Evolutionary conservation across 2,797 vertebrate genomes (phyloP).

Genomic region (Salarias fasciatus): DNA sequence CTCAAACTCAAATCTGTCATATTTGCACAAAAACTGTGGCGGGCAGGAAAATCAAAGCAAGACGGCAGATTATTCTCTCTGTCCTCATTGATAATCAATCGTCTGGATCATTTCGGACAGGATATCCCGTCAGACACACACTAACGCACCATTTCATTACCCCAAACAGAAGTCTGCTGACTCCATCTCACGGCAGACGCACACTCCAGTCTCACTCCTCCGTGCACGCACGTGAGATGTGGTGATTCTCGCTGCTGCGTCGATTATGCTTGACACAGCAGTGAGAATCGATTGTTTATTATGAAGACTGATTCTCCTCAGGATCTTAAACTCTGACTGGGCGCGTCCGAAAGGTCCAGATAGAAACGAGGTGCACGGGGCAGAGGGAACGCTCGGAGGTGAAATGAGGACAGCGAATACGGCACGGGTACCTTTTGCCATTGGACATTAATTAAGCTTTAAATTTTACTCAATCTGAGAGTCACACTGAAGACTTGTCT

Average conservation of each 20-base stretch:
- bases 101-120: slow-evolving; percentile 62
- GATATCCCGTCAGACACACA: slow-evolving; percentile 66
- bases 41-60: slow-evolving; percentile 38
- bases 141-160: slow-evolving; percentile 61
- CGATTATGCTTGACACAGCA: slow-evolving; percentile 25
- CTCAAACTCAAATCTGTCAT: neutral
- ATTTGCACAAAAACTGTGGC: slow-evolving; percentile 17
- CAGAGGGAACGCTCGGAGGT: slow-evolving; percentile 19
- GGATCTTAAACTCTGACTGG: slow-evolving; percentile 15
- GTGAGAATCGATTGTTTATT: slow-evolving; percentile 58
- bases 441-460: slow-evolving; percentile 34
- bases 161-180: slow-evolving; percentile 34
- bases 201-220: neutral
- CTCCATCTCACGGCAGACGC: slow-evolving; percentile 19
- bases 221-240: slow-evolving; percentile 4
- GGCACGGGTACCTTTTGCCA: slow-evolving; percentile 3
- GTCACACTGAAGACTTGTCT: too few relatives aligned
- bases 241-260: slow-evolving; percentile 24
- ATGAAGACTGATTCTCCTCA: slow-evolving; percentile 41
- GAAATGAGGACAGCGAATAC: slow-evolving; percentile 23
- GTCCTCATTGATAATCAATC: slow-evolving; percentile 63
- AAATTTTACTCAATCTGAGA: neutral
- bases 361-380: slow-evolving; percentile 25
- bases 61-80: slow-evolving; percentile 41
- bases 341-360: slow-evolving; percentile 23